A percentile compares a stretch with the other conserved stretches of the same genome.
Conservation (phyloP, 2,888 invertebrate species). For the Bruchidius siliquastri region DNA sequence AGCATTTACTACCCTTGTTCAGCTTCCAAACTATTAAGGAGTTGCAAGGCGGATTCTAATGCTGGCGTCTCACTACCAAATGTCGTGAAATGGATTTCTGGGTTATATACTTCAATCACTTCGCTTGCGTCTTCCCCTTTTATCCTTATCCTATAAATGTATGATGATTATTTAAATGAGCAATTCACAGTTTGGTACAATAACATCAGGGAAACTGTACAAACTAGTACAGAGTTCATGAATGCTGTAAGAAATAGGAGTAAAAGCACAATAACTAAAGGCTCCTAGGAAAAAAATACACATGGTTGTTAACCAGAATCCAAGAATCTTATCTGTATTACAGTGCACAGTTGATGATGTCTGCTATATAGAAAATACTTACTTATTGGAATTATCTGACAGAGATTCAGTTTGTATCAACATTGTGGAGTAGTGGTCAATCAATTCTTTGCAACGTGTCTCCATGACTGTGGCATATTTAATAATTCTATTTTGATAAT, state of each 20-base stretch:
- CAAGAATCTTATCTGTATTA: no score
- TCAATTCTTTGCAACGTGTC: slow-evolving; percentile 37
- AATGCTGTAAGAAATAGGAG: no score
- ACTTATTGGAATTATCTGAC: slow-evolving; percentile 34
- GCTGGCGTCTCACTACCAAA: slow-evolving; percentile 37
- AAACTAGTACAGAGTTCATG: no score
- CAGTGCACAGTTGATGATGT: no score
- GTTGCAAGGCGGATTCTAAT: slow-evolving; percentile 39
- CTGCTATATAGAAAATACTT: no score
- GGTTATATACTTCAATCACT: slow-evolving; percentile 32
- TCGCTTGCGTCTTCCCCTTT: slow-evolving; percentile 37
- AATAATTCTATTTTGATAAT: slow-evolving; percentile 50
- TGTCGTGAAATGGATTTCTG: slow-evolving; percentile 36
- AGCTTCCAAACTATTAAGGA: slow-evolving; percentile 41
- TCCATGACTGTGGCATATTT: slow-evolving; percentile 39
- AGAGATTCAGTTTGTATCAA: slow-evolving; percentile 31
- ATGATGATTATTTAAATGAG: not conserved
- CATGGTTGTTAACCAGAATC: no score
- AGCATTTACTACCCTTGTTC: slow-evolving; percentile 28
- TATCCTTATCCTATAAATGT: slow-evolving; percentile 27
- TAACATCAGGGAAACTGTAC: no score
- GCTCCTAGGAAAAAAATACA: no score
- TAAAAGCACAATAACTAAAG: no score
- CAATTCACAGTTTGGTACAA: no score
- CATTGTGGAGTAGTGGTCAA: slow-evolving; percentile 34